A percentile compares a stretch with the other conserved stretches of the same genome.
These are phyloP conservation scores for Eupithecia subumbrata DNA, from an alignment of 2,888 invertebrate species.

Conservation along the genomic window DNA sequence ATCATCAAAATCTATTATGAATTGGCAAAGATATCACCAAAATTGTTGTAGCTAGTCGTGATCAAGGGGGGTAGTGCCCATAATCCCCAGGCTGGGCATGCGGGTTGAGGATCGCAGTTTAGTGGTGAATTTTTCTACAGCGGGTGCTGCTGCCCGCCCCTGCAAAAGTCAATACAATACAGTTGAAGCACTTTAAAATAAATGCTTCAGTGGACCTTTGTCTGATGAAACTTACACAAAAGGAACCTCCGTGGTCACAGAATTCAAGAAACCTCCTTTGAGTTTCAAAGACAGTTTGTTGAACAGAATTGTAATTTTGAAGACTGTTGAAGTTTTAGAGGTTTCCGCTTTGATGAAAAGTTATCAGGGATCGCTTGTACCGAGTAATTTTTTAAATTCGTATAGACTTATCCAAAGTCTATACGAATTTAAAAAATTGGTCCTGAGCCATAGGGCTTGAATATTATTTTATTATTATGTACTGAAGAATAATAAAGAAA, in stretches of 20 bases:
- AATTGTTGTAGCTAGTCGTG: no score
- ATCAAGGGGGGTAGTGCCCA: no score
- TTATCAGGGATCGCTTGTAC: neutral
- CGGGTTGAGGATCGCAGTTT: no score
- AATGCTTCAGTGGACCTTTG: neutral
- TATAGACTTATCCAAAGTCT: no score
- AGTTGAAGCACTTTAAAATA: neutral
- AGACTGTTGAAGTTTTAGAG: neutral
- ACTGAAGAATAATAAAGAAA: no score
- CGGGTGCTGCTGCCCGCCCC: no score
- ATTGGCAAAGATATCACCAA: no score
- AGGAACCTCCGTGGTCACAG: constrained; percentile 6
- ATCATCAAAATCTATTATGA: no score
- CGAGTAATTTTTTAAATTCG: neutral
- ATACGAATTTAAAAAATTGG: neutral
- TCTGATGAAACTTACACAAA: constrained; percentile 6
- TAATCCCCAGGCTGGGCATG: no score
- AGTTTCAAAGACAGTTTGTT: neutral
- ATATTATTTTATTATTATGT: neutral
- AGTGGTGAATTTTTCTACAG: no score
- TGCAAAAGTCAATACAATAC: no score
- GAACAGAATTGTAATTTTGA: neutral
- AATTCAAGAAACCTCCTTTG: constrained; percentile 16
- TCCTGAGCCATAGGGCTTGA: neutral
- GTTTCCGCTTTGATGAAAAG: neutral